Conservation (phyloP, 2,888 invertebrate genomes). For the Notodonta ziczac region DNA sequence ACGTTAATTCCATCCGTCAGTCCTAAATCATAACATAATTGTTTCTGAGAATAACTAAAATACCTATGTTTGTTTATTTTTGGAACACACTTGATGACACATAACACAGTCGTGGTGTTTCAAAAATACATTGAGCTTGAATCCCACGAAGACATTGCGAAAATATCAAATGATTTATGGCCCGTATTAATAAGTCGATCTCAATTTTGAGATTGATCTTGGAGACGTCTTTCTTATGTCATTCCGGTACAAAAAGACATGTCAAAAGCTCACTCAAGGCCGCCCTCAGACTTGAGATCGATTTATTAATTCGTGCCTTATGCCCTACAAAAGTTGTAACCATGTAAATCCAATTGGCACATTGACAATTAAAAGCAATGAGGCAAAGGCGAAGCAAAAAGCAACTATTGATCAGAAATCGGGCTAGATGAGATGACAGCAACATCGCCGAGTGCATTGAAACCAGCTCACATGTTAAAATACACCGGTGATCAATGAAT, state of each 20-base stretch:
- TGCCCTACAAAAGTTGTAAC: constrained; percentile 27
- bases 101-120: constrained; percentile 45
- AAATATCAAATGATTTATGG: constrained; percentile 23
- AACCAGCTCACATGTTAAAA: constrained; percentile 16
- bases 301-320: too few species aligned
- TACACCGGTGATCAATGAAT: constrained; percentile 32
- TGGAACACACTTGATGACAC: constrained; percentile 45
- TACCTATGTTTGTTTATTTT: constrained; percentile 21
- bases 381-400: constrained; percentile 43
- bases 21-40: constrained; percentile 10
- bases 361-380: constrained; percentile 35
- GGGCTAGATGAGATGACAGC: constrained; percentile 14
- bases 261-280: too few species aligned
- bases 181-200: background rate
- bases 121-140: constrained; percentile 36
- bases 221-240: too few species aligned
- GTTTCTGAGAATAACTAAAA: constrained; percentile 22
- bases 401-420: constrained; percentile 24
- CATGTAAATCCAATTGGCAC: constrained; percentile 38
- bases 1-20: constrained; percentile 1
- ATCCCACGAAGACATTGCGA: constrained; percentile 40
- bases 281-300: too few species aligned
- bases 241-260: too few species aligned
- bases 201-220: too few species aligned
- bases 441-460: background rate